Percentiles rank a stretch among this genome's conserved stretches.
These are phyloP conservation scores for Sinonovacula constricta DNA, from an alignment of 1,140 invertebrate species.

Conservation along the genomic window DNA sequence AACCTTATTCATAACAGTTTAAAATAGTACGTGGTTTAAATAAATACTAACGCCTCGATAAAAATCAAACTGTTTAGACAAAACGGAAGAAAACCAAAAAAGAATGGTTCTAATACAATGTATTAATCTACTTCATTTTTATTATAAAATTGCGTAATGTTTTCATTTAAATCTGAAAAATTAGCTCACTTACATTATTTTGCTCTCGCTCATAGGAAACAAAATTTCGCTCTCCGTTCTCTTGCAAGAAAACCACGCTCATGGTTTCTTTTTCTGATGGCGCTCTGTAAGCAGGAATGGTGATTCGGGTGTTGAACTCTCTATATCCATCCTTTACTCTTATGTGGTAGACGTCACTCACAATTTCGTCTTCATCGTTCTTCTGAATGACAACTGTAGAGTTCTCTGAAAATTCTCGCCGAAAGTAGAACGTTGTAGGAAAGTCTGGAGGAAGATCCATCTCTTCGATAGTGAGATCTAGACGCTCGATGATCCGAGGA, in stretches of 20 bases:
- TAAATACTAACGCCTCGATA: too few species aligned
- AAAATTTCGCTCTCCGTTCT: not conserved
- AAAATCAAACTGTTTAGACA: too few species aligned
- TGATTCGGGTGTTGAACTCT: conserved; percentile 17
- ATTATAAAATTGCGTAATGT: not conserved
- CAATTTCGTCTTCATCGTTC: conserved; percentile 13
- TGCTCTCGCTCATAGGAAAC: not conserved
- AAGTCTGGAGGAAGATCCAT: conserved; percentile 39
- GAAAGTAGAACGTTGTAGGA: conserved; percentile 36
- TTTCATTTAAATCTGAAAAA: not conserved
- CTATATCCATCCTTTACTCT: conserved; percentile 27
- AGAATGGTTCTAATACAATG: not conserved
- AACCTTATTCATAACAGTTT: too few species aligned
- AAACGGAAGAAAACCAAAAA: not conserved
- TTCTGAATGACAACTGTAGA: not conserved
- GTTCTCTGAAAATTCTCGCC: conserved; percentile 33
- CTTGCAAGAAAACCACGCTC: not conserved
- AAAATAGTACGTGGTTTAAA: too few species aligned
- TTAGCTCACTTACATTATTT: conserved; percentile 10
- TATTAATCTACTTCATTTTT: not conserved
- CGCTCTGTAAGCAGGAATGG: conserved; percentile 12
- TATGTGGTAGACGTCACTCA: conserved; percentile 41
- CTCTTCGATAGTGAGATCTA: conserved; percentile 11
- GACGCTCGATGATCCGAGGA: not conserved
- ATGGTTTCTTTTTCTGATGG: conserved; percentile 43